Base-by-base conservation (phyloP, 2,888 invertebrate species). In the Tachina grossa region DNA sequence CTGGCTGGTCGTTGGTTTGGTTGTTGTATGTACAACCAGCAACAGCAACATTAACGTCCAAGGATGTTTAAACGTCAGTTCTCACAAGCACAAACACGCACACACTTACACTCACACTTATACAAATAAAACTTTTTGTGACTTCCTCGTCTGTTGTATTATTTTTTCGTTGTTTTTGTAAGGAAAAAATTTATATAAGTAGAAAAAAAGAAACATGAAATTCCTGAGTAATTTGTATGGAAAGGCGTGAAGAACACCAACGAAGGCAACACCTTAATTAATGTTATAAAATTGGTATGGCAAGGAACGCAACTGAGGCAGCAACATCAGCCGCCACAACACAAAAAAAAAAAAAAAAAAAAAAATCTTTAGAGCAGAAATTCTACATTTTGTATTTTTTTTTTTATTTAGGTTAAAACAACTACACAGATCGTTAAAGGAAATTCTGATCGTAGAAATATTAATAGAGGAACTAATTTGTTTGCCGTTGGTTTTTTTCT, bases 191-290 rank as follows among this genome's bases (percentile, higher is more conserved):
- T 5, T 6, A 31, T 31, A 31, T 31, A 31, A 0, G 22, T 22
- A 4, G 6, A 68, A 71, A 16, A 55, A 65, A 74, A 75, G 79
- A 87, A 90, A 91, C 91, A 92, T 90, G 91, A 92, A 92, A 92
- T 92, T 92, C 92, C 91, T 91, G 89, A 91, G 91, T 92, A 92
- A 92, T 93, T 93, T 92, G 91, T 91, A 91, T 90, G 90, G 90
- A 90, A 91, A 93, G 93, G 93, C 93, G 93, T 93, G 93, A 93
- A 93, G 93, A 93, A 93, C 93, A 93, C 93, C 93, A 92, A 93
- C 93, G 93, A 92, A 92, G 93, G 92, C 92, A 92, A 92, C 91
- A 91, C 91, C 91, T 91, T 92, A 92, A 92, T 92, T 92, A 92
- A 92, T 92, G 92, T 92, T 91, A 92, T 92, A 92, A 92, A 91